Conservation (phyloP, 2,797 vertebrate species). For the Pangasius mekongensis region DNA sequence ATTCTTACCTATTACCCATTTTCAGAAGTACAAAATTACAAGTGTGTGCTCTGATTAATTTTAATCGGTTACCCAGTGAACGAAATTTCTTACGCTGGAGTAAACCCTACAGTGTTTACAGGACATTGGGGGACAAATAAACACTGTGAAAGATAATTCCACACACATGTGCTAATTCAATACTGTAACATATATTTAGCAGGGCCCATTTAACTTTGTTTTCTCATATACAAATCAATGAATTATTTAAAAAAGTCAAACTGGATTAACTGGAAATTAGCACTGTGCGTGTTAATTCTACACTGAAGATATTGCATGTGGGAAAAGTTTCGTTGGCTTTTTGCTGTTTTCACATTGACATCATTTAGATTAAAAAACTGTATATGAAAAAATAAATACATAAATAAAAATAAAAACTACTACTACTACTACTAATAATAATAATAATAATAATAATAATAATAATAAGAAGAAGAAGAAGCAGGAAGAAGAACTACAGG, state of each 20-base stretch:
- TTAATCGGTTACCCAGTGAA: neutral
- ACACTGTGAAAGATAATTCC: neutral
- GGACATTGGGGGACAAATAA: neutral
- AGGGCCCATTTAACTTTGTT: neutral
- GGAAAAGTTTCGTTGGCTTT: neutral
- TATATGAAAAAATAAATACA: neutral
- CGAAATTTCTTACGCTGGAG: neutral
- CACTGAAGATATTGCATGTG: neutral
- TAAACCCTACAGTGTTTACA: neutral
- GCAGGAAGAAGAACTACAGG: neutral
- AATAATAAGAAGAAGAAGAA: neutral
- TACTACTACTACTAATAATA: neutral
- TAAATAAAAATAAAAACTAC: neutral
- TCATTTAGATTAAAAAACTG: neutral
- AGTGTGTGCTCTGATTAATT: neutral
- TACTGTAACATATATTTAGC: neutral
- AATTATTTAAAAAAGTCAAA: neutral
- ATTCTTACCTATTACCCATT: neutral
- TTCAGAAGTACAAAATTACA: neutral
- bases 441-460: neutral
- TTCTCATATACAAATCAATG: neutral
- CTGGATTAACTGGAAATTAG: neutral
- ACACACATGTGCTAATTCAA: neutral
- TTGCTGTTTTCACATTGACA: neutral
- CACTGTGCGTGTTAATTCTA: neutral